phyloP scores from a whole-genome alignment of 2,888 invertebrate species.

The Pelosia muscerda region DNA sequence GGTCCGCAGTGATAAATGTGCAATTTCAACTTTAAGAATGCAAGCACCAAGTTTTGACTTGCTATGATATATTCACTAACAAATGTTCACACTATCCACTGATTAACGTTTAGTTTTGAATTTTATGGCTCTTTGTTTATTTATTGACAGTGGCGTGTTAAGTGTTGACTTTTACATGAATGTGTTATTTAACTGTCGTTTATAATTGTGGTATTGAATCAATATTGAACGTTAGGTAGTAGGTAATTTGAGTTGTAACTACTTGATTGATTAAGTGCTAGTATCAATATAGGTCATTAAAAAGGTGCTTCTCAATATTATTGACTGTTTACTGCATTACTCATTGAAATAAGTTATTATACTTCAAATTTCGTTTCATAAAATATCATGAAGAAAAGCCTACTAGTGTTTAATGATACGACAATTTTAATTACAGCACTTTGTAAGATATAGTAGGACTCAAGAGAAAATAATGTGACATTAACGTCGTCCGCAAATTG shows the following conservation, averaged over 20 bases:
- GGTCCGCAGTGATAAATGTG: conserved; percentile 84
- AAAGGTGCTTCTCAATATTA: not conserved
- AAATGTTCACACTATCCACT: conserved; percentile 66
- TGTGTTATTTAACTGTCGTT: not conserved
- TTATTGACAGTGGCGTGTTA: conserved; percentile 22
- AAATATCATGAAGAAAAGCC: conserved; percentile 42
- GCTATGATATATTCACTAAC: conserved; percentile 80
- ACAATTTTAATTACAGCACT: conserved; percentile 79
- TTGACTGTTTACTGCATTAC: not conserved
- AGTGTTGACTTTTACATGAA: conserved; percentile 11
- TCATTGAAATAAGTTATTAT: not conserved
- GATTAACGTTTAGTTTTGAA: conserved; percentile 60
- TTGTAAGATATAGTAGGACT: conserved; percentile 76
- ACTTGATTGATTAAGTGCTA: not conserved
- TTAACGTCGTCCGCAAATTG: conserved; percentile 81
- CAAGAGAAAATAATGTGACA: conserved; percentile 76
- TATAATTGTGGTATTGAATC: conserved; percentile 3
- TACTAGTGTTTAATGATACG: conserved; percentile 56
- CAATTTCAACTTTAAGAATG: conserved; percentile 85
- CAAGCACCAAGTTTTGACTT: conserved; percentile 83
- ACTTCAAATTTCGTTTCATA: too few species aligned
- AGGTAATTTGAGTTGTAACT: not conserved
- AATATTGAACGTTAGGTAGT: not conserved
- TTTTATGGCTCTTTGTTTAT: conserved; percentile 32
- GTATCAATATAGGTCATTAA: too few species aligned